A percentile compares a stretch with the other conserved stretches of the same genome.
Conservation (phyloP, 2,888 invertebrate genomes). For the Hipparchia semele region DNA sequence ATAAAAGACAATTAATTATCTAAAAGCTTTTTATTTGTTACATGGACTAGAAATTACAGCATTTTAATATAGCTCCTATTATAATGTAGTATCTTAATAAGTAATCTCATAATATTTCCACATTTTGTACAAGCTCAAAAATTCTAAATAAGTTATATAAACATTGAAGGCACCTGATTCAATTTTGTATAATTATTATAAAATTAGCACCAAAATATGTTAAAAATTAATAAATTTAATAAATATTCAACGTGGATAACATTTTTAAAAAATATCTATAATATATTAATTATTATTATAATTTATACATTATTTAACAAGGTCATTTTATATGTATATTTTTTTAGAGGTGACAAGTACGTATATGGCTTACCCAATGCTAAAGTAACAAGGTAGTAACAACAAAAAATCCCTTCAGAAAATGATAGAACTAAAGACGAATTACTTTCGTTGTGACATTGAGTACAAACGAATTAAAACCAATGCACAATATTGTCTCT, state of each 20-base stretch:
- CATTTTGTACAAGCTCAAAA: conserved; percentile 31
- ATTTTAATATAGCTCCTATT: conserved; percentile 57
- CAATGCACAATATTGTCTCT: too few relatives aligned
- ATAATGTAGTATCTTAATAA: conserved; percentile 45
- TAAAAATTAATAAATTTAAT: conserved; percentile 24
- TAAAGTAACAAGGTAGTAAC: too few relatives aligned
- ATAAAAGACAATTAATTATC: conserved; percentile 49
- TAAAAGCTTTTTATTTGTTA: conserved; percentile 74
- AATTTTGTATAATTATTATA: conserved; percentile 9
- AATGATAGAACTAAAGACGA: too few relatives aligned
- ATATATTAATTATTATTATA: neutral
- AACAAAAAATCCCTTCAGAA: too few relatives aligned
- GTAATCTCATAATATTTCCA: conserved; percentile 45
- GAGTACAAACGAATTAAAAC: too few relatives aligned
- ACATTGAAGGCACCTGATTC: conserved; percentile 62
- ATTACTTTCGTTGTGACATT: too few relatives aligned
- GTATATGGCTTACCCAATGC: too few relatives aligned
- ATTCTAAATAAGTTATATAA: conserved; percentile 40
- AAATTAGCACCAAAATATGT: conserved; percentile 42
- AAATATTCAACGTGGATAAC: conserved; percentile 16
- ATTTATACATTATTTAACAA: too few relatives aligned
- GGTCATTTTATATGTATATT: too few relatives aligned
- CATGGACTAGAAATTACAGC: conserved; percentile 75
- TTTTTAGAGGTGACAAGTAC: too few relatives aligned
- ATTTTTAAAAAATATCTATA: neutral